Percentiles rank a stretch among this genome's conserved stretches.
phyloP scores from a whole-genome alignment of 1,140 invertebrate genomes.

The Drosophila parvula region DNA sequence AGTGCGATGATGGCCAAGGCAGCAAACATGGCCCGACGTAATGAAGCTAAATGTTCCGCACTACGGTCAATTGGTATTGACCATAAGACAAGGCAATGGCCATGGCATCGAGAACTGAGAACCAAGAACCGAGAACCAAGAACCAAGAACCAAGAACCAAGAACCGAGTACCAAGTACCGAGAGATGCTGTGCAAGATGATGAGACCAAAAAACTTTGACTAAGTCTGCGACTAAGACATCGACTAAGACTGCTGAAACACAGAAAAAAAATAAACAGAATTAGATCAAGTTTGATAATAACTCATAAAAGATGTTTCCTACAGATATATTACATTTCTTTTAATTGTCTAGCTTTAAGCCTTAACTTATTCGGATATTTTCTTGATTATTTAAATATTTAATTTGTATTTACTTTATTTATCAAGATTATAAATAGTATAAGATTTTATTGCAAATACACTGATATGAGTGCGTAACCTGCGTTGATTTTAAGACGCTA shows the following conservation, averaged over 20 bases:
- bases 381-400: no score
- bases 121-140: background rate
- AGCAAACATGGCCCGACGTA: conserved; percentile 74
- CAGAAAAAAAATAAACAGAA: conserved; percentile 4
- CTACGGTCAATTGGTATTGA: conserved; percentile 79
- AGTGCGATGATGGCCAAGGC: conserved; percentile 52
- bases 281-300: background rate
- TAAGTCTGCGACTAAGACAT: background rate
- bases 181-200: conserved; percentile 12
- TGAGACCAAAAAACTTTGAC: conserved; percentile 25
- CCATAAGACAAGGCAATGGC: conserved; percentile 65
- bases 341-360: no score
- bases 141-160: background rate
- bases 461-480: no score
- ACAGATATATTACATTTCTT: no score
- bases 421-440: no score
- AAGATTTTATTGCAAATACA: no score
- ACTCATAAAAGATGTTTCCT: background rate
- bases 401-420: no score
- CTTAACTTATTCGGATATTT: no score
- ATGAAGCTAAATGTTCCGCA: conserved; percentile 81
- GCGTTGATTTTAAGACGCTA: no score
- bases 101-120: conserved; percentile 11
- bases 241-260: background rate
- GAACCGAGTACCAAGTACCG: background rate